A percentile compares a stretch with the other conserved stretches of the same genome.
Conservation (phyloP, 2,797 vertebrate genomes). For the Nannoperca australis region DNA sequence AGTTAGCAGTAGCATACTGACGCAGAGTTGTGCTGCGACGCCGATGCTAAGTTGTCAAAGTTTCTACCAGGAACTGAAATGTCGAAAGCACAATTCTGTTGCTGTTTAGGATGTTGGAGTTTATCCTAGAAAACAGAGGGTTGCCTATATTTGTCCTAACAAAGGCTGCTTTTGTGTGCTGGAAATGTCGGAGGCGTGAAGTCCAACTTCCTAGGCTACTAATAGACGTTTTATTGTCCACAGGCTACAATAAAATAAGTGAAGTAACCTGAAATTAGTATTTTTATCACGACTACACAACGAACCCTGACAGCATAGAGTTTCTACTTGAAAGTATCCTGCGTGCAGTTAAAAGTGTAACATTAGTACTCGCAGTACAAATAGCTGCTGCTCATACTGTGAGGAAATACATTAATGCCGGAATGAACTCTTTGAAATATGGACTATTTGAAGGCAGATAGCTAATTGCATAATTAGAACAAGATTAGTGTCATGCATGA, state of each 20-base stretch:
- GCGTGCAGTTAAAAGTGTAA: background rate
- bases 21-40: background rate
- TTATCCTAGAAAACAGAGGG: background rate
- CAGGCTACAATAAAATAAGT: background rate
- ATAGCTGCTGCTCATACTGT: slow-evolving; percentile 9
- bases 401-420: slow-evolving; percentile 9
- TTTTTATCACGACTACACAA: background rate
- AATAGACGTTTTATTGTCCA: background rate
- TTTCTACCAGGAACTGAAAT: slow-evolving; percentile 9
- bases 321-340: slow-evolving; percentile 14
- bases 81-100: background rate
- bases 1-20: background rate
- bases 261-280: background rate
- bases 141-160: background rate
- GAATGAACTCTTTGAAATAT: slow-evolving; percentile 45
- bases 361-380: background rate
- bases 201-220: background rate
- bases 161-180: slow-evolving; percentile 2
- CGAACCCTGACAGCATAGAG: slow-evolving; percentile 2
- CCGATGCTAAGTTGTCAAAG: slow-evolving; percentile 42
- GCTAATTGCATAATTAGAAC: slow-evolving; percentile 79
- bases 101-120: background rate
- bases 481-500: slow-evolving; percentile 73
- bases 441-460: slow-evolving; percentile 42
- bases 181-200: background rate